Percentiles rank a stretch among this genome's conserved stretches.
Evolutionary conservation across 2,888 invertebrate species (phyloP).

Genomic region (Ariolimax columbianus): DNA sequence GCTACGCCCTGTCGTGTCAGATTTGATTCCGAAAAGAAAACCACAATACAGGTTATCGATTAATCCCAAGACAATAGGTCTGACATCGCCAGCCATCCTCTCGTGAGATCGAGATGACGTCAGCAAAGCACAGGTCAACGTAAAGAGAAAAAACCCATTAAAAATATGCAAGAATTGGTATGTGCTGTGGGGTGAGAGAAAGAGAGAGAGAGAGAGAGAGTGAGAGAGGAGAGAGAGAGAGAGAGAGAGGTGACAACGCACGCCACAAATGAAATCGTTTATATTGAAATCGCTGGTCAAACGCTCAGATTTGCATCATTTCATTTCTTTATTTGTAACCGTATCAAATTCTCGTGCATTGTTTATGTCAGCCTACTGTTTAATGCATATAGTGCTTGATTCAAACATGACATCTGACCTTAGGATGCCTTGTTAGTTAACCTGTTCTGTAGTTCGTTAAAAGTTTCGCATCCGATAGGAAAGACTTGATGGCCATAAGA

Average conservation of each 20-base stretch:
- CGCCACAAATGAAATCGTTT: background rate
- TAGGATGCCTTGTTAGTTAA: too few species aligned
- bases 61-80: background rate
- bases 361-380: too few species aligned
- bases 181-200: too few species aligned
- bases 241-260: background rate
- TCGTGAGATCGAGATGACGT: background rate
- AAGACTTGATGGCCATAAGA: too few species aligned
- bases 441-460: too few species aligned
- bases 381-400: too few species aligned
- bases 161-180: too few species aligned
- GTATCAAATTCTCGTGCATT: too few species aligned
- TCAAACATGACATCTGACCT: too few species aligned
- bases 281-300: background rate
- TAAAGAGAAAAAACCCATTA: too few species aligned
- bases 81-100: background rate
- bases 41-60: background rate
- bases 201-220: too few species aligned
- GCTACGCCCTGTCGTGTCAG: background rate
- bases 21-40: background rate
- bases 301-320: background rate
- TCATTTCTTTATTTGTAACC: background rate
- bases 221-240: background rate
- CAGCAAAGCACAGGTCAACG: background rate
- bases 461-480: too few species aligned